These are phyloP conservation scores for Ceyx melanurus DNA, from an alignment of 2,113 vertebrate genomes.

Conservation along the genomic window DNA sequence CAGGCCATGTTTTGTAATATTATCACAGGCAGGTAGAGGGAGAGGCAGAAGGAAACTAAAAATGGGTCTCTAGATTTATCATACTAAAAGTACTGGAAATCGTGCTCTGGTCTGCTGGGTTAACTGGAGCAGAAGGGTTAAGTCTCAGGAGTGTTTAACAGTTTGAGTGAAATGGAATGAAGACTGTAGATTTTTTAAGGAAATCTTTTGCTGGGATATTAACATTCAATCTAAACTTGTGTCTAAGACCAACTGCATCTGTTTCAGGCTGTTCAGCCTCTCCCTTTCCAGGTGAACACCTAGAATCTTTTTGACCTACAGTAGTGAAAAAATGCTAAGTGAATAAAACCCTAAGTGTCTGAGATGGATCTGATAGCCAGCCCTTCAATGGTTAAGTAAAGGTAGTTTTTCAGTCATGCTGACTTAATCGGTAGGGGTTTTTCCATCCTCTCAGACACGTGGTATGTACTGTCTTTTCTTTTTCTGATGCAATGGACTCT, in stretches of 20 bases:
- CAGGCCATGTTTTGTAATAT: neutral
- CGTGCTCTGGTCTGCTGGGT: neutral
- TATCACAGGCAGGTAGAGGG: neutral
- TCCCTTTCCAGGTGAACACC: neutral
- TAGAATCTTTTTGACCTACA: neutral
- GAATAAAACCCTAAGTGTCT: neutral
- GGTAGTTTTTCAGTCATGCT: neutral
- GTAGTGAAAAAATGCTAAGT: neutral
- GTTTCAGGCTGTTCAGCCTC: neutral
- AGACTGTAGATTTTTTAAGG: neutral
- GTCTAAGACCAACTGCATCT: fast-evolving
- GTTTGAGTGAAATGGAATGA: neutral
- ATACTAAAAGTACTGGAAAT: neutral
- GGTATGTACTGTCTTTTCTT: conserved; percentile 3
- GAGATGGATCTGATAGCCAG: neutral
- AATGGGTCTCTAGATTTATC: neutral
- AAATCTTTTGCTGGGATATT: neutral
- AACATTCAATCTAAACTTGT: neutral
- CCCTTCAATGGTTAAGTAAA: conserved; percentile 12
- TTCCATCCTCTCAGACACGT: neutral
- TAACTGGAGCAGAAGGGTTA: neutral
- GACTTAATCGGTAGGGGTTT: conserved; percentile 30
- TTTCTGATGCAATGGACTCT: conserved; percentile 55
- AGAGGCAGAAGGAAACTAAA: neutral
- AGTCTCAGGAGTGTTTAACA: neutral